Evolutionary conservation across 2,888 invertebrate genomes (phyloP).

Genomic region (Neria commutata): DNA sequence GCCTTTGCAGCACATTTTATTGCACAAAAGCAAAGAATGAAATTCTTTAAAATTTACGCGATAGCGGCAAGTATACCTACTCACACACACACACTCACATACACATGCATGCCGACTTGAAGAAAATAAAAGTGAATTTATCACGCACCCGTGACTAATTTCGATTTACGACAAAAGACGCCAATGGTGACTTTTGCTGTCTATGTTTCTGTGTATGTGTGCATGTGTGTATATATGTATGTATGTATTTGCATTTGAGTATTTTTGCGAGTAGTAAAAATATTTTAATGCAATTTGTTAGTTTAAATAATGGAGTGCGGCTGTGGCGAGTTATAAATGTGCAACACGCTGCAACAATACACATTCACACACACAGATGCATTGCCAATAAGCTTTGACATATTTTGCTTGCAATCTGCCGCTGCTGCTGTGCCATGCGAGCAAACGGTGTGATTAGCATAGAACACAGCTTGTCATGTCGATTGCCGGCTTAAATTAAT

Average conservation of each 20-base stretch:
- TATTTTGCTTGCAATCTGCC: background rate
- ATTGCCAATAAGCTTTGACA: too few species aligned
- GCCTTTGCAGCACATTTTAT: background rate
- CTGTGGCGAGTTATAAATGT: background rate
- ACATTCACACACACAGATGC: too few species aligned
- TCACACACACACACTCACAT: too few species aligned
- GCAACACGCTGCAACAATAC: background rate
- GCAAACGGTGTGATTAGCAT: background rate
- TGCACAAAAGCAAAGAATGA: background rate
- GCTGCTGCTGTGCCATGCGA: background rate
- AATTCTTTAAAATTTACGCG: constrained; percentile 4
- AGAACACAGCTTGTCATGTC: background rate
- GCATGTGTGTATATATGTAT: too few species aligned
- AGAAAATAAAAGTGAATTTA: constrained; percentile 48
- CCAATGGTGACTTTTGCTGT: constrained; percentile 1
- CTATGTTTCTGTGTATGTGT: too few species aligned
- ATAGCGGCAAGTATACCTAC: background rate
- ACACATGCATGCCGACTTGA: too few species aligned
- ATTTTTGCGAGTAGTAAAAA: background rate
- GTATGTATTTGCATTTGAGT: too few species aligned
- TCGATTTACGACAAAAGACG: constrained; percentile 42
- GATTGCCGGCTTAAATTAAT: background rate
- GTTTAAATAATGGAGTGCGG: background rate
- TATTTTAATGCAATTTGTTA: background rate
- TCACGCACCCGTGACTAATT: constrained; percentile 50